Base-by-base conservation (phyloP, 2,797 vertebrate genomes). In the Urophycis tenuis region DNA sequence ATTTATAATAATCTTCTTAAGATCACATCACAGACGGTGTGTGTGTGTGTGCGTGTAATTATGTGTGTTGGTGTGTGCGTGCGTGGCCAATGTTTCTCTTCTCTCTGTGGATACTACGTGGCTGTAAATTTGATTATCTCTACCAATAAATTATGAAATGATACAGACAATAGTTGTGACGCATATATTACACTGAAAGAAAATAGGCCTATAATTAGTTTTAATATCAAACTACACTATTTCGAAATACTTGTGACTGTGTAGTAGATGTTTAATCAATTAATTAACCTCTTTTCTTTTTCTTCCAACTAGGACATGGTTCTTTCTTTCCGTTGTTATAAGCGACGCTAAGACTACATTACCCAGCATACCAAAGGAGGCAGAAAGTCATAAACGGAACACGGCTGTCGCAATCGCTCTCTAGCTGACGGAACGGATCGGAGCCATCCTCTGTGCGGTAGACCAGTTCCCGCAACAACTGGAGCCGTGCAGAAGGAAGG, bases 1-100 rank as follows among this genome's bases (percentile, higher is more conserved):
- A 45, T 84, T 81, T 82, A 74, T 69, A 79, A 81, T 93, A 92
- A 93, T 92, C 93, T 87, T 90, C 87, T 88, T 91, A 88, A 74
- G 74, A 83, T 34, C 71, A 70, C 45, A 71, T 19, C 17, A 6
- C 9, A 75, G 31, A 75, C 74, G 19, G 72, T 39, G 29, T 33
- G 19, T 75, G 35, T 39, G 15, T 72, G 69, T 71, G 74, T 79
- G 45, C 81, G 72, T 80, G 72, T 79, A 72, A 74, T 76, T 81
- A 78, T 41, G 60, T 78, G 74, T 77, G 78, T 77, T 77, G 69
- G 70, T 78, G 33, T 49, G 72, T 30, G 72, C 29, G 35, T 36
- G 72, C 5, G 29, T 30, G 12, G 6, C 41, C 41, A 22, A 64
- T 35, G 71, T 35, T 33, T 36, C 9, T 32, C 36, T 39, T 11